Conservation (phyloP, 2,113 vertebrate genomes). For the Rhadina sibilatrix region DNA sequence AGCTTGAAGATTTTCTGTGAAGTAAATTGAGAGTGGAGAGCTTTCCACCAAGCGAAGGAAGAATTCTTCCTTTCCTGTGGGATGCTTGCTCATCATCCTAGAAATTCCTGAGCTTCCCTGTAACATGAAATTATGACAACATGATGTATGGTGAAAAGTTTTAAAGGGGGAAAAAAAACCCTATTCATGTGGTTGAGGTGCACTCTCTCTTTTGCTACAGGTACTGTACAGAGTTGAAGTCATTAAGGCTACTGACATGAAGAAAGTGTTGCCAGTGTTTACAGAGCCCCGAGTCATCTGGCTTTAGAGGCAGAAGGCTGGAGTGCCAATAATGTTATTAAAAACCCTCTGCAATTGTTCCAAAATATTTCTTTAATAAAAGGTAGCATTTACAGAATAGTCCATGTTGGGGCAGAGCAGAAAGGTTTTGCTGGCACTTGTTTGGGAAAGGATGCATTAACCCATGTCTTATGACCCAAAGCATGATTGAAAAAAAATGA, state of each 20-base stretch:
- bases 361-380: slow-evolving; percentile 60
- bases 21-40: background rate
- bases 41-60: background rate
- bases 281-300: slow-evolving; percentile 43
- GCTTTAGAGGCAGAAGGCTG: slow-evolving; percentile 22
- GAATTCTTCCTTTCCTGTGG: background rate
- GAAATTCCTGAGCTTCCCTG: slow-evolving; percentile 42
- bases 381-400: background rate
- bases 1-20: background rate
- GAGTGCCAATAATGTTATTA: slow-evolving; percentile 38
- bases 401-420: background rate
- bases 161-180: background rate
- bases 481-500: background rate
- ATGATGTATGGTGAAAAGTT: background rate
- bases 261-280: slow-evolving; percentile 54
- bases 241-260: slow-evolving; percentile 9
- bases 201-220: background rate
- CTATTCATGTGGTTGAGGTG: slow-evolving; percentile 43
- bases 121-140: background rate
- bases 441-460: slow-evolving; percentile 14
- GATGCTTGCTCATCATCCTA: background rate
- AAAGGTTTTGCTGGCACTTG: slow-evolving; percentile 44
- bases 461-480: background rate
- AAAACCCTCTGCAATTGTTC: slow-evolving; percentile 27
- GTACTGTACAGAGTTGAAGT: slow-evolving; percentile 52